Evolutionary conservation across 2,113 vertebrate species (phyloP).

Genomic region (Zapornia atra): DNA sequence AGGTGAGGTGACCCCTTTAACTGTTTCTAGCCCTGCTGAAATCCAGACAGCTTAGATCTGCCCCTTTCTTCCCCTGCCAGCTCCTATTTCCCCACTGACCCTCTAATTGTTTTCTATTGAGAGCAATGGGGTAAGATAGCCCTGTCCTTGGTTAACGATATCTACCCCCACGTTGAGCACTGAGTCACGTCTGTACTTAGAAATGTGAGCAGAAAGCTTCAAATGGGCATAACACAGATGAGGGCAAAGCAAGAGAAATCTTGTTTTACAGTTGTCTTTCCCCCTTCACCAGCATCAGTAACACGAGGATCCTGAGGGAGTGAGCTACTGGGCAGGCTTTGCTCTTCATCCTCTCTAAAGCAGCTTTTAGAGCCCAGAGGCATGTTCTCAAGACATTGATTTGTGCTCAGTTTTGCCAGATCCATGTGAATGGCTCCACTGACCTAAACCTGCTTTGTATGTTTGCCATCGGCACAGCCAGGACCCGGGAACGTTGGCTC

Average conservation of each 20-base stretch:
- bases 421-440: neutral
- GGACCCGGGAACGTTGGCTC: neutral
- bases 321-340: neutral
- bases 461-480: neutral
- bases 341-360: neutral
- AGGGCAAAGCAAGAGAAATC: neutral
- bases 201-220: neutral
- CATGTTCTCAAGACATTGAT: neutral
- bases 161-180: neutral
- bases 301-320: neutral
- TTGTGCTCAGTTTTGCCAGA: neutral
- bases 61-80: neutral
- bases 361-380: neutral
- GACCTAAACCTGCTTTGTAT: neutral
- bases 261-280: neutral
- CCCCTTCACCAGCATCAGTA: neutral
- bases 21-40: neutral
- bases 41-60: neutral
- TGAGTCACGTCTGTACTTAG: neutral
- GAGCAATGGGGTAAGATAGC: neutral
- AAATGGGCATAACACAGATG: neutral
- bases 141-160: neutral
- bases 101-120: neutral
- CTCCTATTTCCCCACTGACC: neutral
- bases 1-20: neutral